phyloP scores from a whole-genome alignment of 2,797 vertebrate genomes.

The Danio albolineatus region DNA sequence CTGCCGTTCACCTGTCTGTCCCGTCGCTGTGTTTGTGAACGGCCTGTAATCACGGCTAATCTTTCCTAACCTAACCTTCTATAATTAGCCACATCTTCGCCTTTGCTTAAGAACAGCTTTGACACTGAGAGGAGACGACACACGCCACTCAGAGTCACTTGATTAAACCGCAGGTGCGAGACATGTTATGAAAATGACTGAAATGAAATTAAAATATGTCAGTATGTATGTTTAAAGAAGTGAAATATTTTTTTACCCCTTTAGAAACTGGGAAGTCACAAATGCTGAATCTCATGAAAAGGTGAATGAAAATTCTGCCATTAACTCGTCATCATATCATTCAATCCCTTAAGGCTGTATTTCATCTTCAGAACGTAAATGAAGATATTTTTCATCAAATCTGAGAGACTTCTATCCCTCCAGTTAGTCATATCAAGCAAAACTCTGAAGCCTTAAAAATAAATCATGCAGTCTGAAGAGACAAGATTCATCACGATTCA shows the following conservation, averaged over 20 bases:
- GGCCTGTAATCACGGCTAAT: conserved; percentile 76
- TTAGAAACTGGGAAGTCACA: too few species aligned
- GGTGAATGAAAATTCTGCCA: too few species aligned
- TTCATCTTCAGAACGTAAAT: too few species aligned
- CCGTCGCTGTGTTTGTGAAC: conserved; percentile 25
- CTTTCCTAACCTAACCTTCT: conserved; percentile 71
- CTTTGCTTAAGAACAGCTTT: conserved; percentile 52
- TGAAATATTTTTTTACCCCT: not conserved
- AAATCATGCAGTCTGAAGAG: too few species aligned
- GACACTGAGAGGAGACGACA: conserved; percentile 38
- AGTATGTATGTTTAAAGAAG: not conserved
- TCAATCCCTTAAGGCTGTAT: too few species aligned
- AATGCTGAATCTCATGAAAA: too few species aligned
- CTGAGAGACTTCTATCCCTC: too few species aligned
- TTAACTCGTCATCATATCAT: too few species aligned
- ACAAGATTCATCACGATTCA: too few species aligned
- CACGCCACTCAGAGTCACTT: not conserved
- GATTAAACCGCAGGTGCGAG: not conserved
- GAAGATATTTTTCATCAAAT: too few species aligned
- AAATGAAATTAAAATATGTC: not conserved
- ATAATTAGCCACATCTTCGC: conserved; percentile 70
- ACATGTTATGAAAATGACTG: not conserved
- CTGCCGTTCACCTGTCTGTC: conserved; percentile 29
- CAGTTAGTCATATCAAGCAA: too few species aligned
- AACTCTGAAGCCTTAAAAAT: too few species aligned